Conservation (phyloP, 92 coral and sea anemone genomes). For the Blastomussa wellsi region DNA sequence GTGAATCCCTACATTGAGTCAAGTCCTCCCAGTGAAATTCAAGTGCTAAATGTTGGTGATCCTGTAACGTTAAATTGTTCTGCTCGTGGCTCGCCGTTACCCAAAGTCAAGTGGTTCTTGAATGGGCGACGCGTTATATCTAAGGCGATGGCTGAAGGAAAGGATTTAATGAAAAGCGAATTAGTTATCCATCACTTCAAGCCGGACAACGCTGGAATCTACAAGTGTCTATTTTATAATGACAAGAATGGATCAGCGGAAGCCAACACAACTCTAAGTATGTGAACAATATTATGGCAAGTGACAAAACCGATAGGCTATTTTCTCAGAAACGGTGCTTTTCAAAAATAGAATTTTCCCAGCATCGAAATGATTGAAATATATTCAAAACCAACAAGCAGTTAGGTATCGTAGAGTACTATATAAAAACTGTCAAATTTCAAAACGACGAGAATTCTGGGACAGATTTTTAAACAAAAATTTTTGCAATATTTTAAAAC, state of each 20-base stretch:
- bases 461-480: too few species aligned
- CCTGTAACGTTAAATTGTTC: background rate
- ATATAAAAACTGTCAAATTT: too few species aligned
- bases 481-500: too few species aligned
- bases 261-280: background rate
- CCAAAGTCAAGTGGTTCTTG: background rate
- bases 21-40: background rate
- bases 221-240: background rate
- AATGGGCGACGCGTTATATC: background rate
- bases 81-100: background rate
- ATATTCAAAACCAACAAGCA: too few species aligned
- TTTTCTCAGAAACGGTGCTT: too few species aligned
- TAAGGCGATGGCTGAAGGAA: background rate
- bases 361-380: too few species aligned
- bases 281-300: background rate
- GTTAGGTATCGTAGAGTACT: too few species aligned
- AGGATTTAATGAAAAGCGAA: background rate
- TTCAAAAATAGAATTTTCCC: too few species aligned
- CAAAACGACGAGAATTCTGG: too few species aligned
- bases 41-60: background rate
- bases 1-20: background rate
- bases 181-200: background rate
- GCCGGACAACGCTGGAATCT: background rate
- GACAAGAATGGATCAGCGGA: background rate
- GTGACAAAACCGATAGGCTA: too few species aligned